Evolutionary conservation across 2,113 vertebrate genomes (phyloP), one percentile per base, ranked within the genome.

Genomic region (Saccopteryx bilineata): DNA sequence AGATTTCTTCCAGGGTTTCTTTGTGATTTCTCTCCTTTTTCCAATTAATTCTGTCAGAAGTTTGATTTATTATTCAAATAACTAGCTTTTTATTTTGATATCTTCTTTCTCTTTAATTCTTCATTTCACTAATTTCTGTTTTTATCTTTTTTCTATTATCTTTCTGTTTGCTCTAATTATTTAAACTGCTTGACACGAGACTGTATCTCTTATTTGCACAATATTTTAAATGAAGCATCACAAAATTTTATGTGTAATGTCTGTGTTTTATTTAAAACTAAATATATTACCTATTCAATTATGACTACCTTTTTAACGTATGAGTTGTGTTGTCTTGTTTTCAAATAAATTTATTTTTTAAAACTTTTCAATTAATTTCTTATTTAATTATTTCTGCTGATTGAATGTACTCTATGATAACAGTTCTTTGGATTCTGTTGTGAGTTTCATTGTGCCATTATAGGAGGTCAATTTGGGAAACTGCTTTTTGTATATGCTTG

Each of bases 371-470:
- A 54, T 71, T 81, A 69, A 90, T 66, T 94, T 31, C 26, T 83
- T 96, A 60, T 33, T 90, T 58, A 56, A 71, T 95, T 91, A n/a
- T 18, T n/a, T 74, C 90, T 58, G 28, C 39, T 69, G 69, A 94
- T n/a, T 83, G 50, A 75, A 31, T 39, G 2, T 12, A 68, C 63
- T 89, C 54, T 83, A 7, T 61, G 26, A 15, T 48, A 87, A 28
- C 50, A 72, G 10, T 54, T 90, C 28, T 75, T 69, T 28, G 52
- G 5, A 83, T 39, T 87, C 46, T 87, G 2, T 69, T 68, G 9
- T 33, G 31, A 87, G 12, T 60, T 2, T 28, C 46, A 92, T 5
- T 92, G 65, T 84, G 24, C n/a, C 33, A 69, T 80, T 89, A 65
- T 2, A 82, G 46, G 76, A 90, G 28, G 15, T 52, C 28, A 15